Evolutionary conservation across 2,797 vertebrate species (phyloP).

Genomic region (Sebastes minor): DNA sequence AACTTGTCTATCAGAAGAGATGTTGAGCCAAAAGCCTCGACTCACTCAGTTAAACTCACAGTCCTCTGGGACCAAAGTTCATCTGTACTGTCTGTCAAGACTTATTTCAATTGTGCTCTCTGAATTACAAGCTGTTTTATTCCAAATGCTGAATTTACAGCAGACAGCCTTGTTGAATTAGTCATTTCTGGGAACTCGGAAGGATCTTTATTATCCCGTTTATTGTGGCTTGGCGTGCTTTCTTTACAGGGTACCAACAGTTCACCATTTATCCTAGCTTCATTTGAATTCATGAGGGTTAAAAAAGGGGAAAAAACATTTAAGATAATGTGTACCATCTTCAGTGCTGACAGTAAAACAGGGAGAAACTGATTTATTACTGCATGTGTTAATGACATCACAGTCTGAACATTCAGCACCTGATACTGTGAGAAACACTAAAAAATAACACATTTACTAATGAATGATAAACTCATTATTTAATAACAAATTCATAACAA

Average conservation of each 20-base stretch:
- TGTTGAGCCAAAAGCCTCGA: not conserved
- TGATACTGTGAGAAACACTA: not conserved
- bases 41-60: not conserved
- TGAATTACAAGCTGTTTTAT: slow-evolving; percentile 16
- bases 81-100: slow-evolving; percentile 13
- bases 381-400: not conserved
- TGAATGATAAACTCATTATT: not conserved
- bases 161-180: slow-evolving; percentile 17
- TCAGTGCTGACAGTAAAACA: not conserved
- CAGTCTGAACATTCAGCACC: not conserved
- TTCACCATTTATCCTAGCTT: not conserved
- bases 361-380: not conserved
- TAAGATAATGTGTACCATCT: not conserved
- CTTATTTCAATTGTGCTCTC: not conserved
- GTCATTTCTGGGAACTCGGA: slow-evolving; percentile 39
- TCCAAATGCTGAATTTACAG: slow-evolving; percentile 17
- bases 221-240: slow-evolving; percentile 25
- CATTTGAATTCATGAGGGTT: not conserved
- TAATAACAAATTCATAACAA: not conserved
- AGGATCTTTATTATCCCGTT: slow-evolving; percentile 28
- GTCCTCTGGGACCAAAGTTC: slow-evolving; percentile 19
- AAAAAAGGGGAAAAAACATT: not conserved
- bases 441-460: not conserved
- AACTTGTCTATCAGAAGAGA: not conserved
- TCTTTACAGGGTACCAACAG: not conserved